Conservation (phyloP, 2,113 vertebrate species). For the Chitala chitala region DNA sequence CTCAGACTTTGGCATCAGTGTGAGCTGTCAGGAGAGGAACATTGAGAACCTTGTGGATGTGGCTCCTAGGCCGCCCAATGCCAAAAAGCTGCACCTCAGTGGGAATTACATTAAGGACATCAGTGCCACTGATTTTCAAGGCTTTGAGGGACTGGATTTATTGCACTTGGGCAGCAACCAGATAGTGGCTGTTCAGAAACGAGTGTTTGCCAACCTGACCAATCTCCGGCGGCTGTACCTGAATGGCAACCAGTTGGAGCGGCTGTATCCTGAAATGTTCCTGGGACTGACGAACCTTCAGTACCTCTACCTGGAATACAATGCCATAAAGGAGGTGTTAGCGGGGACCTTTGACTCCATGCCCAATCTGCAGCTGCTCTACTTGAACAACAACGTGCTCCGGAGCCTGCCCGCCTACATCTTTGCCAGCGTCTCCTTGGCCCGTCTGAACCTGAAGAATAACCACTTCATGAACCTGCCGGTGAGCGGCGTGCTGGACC, state of each 20-base stretch:
- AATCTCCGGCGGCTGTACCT: slow-evolving; percentile 90
- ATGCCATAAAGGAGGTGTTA: slow-evolving; percentile 90
- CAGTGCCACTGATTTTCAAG: slow-evolving; percentile 73
- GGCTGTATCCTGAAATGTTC: slow-evolving; percentile 91
- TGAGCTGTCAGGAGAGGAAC: slow-evolving; percentile 92
- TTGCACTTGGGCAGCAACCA: slow-evolving; percentile 94
- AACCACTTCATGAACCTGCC: slow-evolving; percentile 98
- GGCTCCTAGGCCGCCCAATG: slow-evolving; percentile 79
- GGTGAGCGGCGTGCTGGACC: slow-evolving; percentile 93
- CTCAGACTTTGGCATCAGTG: slow-evolving; percentile 90
- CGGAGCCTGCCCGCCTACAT: slow-evolving; percentile 88
- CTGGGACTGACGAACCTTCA: slow-evolving; percentile 88
- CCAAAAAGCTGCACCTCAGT: slow-evolving; percentile 92
- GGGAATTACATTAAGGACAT: slow-evolving; percentile 90
- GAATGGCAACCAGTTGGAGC: slow-evolving; percentile 92
- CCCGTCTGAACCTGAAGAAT: slow-evolving; percentile 89
- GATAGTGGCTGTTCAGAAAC: slow-evolving; percentile 76
- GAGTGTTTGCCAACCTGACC: slow-evolving; percentile 88
- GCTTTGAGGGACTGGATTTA: slow-evolving; percentile 92
- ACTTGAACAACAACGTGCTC: slow-evolving; percentile 92
- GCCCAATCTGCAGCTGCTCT: slow-evolving; percentile 90
- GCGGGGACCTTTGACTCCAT: slow-evolving; percentile 91
- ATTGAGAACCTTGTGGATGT: slow-evolving; percentile 82
- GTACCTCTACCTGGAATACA: slow-evolving; percentile 97
- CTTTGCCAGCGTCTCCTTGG: slow-evolving; percentile 85